Conservation (phyloP, 1,140 invertebrate genomes). For the Bicyclus anynana region DNA sequence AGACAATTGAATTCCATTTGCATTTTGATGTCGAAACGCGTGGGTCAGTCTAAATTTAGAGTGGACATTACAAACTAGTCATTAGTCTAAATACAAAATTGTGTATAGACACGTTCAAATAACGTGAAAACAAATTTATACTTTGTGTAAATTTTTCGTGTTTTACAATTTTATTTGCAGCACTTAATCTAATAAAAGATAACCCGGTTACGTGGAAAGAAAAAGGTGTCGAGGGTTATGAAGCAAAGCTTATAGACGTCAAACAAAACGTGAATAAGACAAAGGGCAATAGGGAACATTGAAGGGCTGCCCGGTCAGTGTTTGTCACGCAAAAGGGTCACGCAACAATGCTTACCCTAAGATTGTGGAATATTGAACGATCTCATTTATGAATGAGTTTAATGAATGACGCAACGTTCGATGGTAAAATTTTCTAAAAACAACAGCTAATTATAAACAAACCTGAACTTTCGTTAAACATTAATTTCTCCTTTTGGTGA, state of each 20-base stretch:
- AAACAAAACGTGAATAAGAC: slow-evolving; percentile 30
- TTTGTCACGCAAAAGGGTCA: slow-evolving; percentile 63
- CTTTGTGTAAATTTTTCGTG: neutral
- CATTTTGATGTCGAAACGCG: neutral
- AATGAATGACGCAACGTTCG: slow-evolving; percentile 18
- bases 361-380: slow-evolving; percentile 36
- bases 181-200: neutral
- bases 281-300: slow-evolving; percentile 52
- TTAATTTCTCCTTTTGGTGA: too few species aligned
- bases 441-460: neutral
- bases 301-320: slow-evolving; percentile 35
- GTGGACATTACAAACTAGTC: slow-evolving; percentile 1
- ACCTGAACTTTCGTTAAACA: too few species aligned
- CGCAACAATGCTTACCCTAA: slow-evolving; percentile 56
- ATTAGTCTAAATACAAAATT: slow-evolving; percentile 11
- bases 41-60: neutral
- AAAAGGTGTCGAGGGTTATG: neutral
- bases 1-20: neutral
- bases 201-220: neutral
- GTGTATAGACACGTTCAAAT: neutral
- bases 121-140: neutral
- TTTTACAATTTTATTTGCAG: neutral
- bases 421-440: neutral
- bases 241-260: neutral
- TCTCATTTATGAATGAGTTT: slow-evolving; percentile 46